Evolutionary conservation across 2,888 invertebrate species (phyloP), one percentile per base, ranked within the genome.

Genomic region (Sinelater perroti): DNA sequence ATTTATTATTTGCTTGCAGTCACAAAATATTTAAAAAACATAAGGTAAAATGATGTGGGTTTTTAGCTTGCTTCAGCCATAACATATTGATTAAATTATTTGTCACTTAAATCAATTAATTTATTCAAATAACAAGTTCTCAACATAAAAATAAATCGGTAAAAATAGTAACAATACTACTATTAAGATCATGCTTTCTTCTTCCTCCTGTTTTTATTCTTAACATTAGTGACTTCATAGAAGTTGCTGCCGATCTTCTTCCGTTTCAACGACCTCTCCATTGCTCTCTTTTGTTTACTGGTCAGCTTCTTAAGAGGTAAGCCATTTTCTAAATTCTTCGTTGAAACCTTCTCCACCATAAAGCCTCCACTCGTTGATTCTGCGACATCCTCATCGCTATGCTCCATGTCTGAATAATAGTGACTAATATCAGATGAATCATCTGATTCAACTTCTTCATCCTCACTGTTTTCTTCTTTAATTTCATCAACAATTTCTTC

Each of bases 241-340:
- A 94, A 94, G 78, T 94, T 91, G 75, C 90, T 92, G 67, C 94
- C 94, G 57, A 91, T 87, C 73, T 91, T 93, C 74, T 88, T 91
- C 7, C 91, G 83, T 66, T 89, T 91, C 63, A 84, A 85, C 7
- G 87, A 84, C 65, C 93, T 82, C 61, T 93, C 91, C 1, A 87
- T 65, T 0, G 90, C 88, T 65, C 94, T 83, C 64, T 86, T 84
- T 71, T 92, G 85, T 77, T 90, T 93, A 35, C 91, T 90, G 1
- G 90, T 92, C 45, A 90, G 70, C 67, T 85, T 87, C 67, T 83
- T 83, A 2, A 64, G 70, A 3, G 17, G 18, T 6, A 6, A 10
- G 7, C 31, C 13, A 38, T 28, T 10, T 44, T 72, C 70, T 11
- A 45, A 52, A 46, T 44, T 26, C 52, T 55, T 61, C 16, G 63